Evolutionary conservation across 2,888 invertebrate species (phyloP).

Genomic region (Tinea trinotella): DNA sequence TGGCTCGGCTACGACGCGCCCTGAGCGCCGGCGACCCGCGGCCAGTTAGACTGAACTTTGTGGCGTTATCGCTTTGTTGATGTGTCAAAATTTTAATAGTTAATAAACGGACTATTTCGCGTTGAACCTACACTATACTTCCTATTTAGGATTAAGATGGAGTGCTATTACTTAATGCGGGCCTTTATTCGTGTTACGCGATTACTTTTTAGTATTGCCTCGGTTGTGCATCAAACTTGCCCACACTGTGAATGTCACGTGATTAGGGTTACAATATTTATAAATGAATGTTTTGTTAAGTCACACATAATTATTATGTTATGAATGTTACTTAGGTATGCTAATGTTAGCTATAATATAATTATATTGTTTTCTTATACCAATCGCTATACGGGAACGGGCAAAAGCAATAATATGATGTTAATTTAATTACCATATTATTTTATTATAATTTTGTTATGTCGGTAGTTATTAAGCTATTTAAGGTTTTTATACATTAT

Average conservation of each 20-base stretch:
- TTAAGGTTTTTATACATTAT: slow-evolving; percentile 55
- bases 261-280: neutral
- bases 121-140: slow-evolving; percentile 51
- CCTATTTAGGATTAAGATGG: slow-evolving; percentile 66
- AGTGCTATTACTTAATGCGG: slow-evolving; percentile 69
- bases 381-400: slow-evolving; percentile 74
- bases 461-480: slow-evolving; percentile 64
- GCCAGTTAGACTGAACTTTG: slow-evolving; percentile 25
- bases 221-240: slow-evolving; percentile 54
- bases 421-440: slow-evolving; percentile 73
- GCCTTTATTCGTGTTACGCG: slow-evolving; percentile 46
- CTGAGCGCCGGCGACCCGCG: slow-evolving; percentile 44
- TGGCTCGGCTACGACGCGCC: slow-evolving; percentile 60
- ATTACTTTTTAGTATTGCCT: slow-evolving; percentile 64
- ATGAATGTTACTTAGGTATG: slow-evolving; percentile 55
- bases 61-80: slow-evolving; percentile 30
- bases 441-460: slow-evolving; percentile 51
- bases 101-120: slow-evolving; percentile 44
- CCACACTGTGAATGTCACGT: neutral
- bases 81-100: slow-evolving; percentile 37
- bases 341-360: no score
- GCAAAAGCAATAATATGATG: slow-evolving; percentile 73
- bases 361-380: slow-evolving; percentile 60
- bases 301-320: slow-evolving; percentile 22
- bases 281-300: slow-evolving; percentile 12